These are phyloP conservation scores for Oscheius sp. DNA, from an alignment of 2,888 invertebrate species.

Conservation along the genomic window DNA sequence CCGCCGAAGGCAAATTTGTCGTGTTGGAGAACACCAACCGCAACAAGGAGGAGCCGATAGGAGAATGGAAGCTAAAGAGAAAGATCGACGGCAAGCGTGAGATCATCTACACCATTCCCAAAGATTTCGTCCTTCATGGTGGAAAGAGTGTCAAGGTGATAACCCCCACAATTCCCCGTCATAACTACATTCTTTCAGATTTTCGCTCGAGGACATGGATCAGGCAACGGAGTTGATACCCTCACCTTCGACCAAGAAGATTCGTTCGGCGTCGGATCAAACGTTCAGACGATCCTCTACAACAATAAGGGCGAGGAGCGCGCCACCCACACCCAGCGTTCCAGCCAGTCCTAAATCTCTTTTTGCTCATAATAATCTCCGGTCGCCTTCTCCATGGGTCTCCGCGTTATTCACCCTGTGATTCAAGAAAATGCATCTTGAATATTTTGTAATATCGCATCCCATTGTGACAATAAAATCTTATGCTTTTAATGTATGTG, in stretches of 20 bases:
- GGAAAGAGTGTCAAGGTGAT: conserved; percentile 69
- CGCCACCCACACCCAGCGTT: conserved; percentile 71
- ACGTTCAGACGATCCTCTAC: conserved; percentile 72
- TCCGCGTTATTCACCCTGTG: conserved; percentile 33
- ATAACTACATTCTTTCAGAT: conserved; percentile 29
- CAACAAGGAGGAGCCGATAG: conserved; percentile 74
- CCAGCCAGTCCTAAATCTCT: conserved; percentile 42
- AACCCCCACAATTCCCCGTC: neutral
- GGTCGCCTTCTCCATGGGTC: conserved; percentile 32
- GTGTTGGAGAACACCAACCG: conserved; percentile 76
- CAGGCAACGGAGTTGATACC: conserved; percentile 54
- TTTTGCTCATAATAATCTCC: conserved; percentile 1
- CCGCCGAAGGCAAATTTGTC: conserved; percentile 76
- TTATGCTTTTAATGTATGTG: neutral
- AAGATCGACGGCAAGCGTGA: conserved; percentile 74
- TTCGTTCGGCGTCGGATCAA: conserved; percentile 69
- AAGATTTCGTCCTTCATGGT: conserved; percentile 69
- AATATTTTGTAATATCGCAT: conserved; percentile 30
- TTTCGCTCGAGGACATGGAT: conserved; percentile 66
- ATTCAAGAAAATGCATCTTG: conserved; percentile 30
- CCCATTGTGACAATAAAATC: conserved; percentile 24
- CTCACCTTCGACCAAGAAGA: conserved; percentile 69
- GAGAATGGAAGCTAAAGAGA: conserved; percentile 75
- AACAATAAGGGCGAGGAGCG: conserved; percentile 73
- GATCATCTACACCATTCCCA: conserved; percentile 72